Evolutionary conservation across 1,140 invertebrate genomes (phyloP), one percentile per base, ranked within the genome.

Genomic region (Dreissena polymorpha): DNA sequence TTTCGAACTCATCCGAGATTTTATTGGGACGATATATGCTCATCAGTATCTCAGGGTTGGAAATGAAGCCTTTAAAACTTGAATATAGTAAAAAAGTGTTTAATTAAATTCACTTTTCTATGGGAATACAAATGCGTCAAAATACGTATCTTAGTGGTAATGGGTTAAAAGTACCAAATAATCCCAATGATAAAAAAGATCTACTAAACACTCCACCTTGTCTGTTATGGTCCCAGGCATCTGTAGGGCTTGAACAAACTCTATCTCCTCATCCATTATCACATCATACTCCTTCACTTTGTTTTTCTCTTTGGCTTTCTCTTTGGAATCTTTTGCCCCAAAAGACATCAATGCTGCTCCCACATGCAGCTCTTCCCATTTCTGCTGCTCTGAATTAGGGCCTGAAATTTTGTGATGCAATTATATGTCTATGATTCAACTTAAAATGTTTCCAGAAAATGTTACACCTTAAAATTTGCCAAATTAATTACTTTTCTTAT

Each of bases 341-440:
- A 99, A 98, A 88, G 95, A 95, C 91, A 98, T 96, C 53, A 96
- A 95, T 23, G 98, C 98, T n/a, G 97, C 97, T 27, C 96, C 96
- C 93, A 99, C 96, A 93, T 99, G 97, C 92, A 99, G 98, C 79
- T 99, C 97, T 94, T 99, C 99, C 99, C 98, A 99, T 94, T 98
- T 98, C 84, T 95, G 95, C 93, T 99, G 98, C 91, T 99, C 99
- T 10, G 97, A 97, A 92, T 98, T 96, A 0, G 97, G 96, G 53
- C 96, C 95, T 89, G 94, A 94, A 60, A 83, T 23, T n/a, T 16
- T 29, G 23, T 5, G 3, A 39, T 39, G 39, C 39, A 39, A 39
- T 39, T 2, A 39, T 39, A 39, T 39, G 39, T 39, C 39, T 5
- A 39, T 39, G 2, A 5, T 39, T 39, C 2, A 8, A 39, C 39